Conservation (phyloP, 2,888 invertebrate species). For the Aromia moschata region DNA sequence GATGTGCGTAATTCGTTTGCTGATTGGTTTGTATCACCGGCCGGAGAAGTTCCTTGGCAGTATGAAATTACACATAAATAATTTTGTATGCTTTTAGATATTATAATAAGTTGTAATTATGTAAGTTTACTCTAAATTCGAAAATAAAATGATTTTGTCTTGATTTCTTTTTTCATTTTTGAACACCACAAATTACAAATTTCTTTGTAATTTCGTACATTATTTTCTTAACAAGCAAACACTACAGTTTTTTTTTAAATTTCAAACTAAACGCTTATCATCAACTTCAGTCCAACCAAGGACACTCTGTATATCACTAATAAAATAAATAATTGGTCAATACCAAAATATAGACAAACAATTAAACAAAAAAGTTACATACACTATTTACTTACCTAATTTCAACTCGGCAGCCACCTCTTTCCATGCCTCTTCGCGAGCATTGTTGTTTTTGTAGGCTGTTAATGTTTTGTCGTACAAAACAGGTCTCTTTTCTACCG, state of each 20-base stretch:
- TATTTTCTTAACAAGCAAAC: too few relatives aligned
- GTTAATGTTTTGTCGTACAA: background rate
- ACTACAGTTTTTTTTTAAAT: too few relatives aligned
- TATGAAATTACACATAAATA: background rate
- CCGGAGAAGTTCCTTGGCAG: constrained; percentile 1
- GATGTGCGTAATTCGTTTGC: constrained; percentile 5
- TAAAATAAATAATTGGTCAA: too few relatives aligned
- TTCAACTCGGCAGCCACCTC: constrained; percentile 11
- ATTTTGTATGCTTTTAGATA: background rate
- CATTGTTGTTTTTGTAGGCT: constrained; percentile 13
- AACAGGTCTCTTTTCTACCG: background rate
- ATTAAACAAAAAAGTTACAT: too few relatives aligned
- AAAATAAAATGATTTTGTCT: background rate
- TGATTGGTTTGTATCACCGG: constrained; percentile 2
- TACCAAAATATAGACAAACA: too few relatives aligned
- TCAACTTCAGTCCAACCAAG: too few relatives aligned
- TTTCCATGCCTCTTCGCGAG: constrained; percentile 17
- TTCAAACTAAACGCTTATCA: too few relatives aligned
- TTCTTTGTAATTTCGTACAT: too few relatives aligned
- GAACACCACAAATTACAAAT: too few relatives aligned
- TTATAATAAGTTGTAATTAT: background rate
- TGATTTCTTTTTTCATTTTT: too few relatives aligned
- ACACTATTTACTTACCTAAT: background rate
- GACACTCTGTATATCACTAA: too few relatives aligned
- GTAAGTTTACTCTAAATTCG: background rate